Evolutionary conservation across 2,113 vertebrate genomes (phyloP).

Genomic region (Poeciliopsis occidentalis): DNA sequence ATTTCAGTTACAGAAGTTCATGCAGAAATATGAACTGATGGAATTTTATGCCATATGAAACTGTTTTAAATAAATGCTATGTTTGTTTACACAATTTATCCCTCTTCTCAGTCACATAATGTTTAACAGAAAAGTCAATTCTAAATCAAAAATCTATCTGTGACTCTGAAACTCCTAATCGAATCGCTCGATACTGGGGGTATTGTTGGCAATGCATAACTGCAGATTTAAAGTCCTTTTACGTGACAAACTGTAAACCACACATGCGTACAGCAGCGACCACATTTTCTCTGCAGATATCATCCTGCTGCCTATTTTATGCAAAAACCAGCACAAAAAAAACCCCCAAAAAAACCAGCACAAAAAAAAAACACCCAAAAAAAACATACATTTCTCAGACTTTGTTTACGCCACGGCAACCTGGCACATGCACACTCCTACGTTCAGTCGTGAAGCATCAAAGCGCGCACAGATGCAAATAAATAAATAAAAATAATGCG

Average conservation of each 20-base stretch:
- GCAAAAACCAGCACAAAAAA: neutral
- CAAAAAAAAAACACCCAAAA: neutral
- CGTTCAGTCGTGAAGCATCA: neutral
- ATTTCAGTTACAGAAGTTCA: too few species aligned
- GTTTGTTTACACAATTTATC: too few species aligned
- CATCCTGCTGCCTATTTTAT: neutral
- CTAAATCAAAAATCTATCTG: too few species aligned
- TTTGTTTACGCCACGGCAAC: neutral
- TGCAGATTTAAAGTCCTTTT: neutral
- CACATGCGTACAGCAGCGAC: neutral
- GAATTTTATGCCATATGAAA: too few species aligned
- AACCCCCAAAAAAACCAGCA: neutral
- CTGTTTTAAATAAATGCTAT: too few species aligned
- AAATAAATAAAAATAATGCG: neutral
- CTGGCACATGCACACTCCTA: neutral
- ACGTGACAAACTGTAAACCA: neutral
- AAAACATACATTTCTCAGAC: neutral
- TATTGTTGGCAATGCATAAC: neutral
- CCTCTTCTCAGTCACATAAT: too few species aligned
- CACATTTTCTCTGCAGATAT: neutral
- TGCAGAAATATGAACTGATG: too few species aligned
- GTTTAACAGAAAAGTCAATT: too few species aligned
- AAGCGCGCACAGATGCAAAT: neutral
- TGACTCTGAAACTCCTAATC: too few species aligned
- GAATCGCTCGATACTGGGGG: too few species aligned